A percentile compares a stretch with the other conserved stretches of the same genome.
phyloP scores from a whole-genome alignment of 2,113 vertebrate genomes.

The Aythya baeri region DNA sequence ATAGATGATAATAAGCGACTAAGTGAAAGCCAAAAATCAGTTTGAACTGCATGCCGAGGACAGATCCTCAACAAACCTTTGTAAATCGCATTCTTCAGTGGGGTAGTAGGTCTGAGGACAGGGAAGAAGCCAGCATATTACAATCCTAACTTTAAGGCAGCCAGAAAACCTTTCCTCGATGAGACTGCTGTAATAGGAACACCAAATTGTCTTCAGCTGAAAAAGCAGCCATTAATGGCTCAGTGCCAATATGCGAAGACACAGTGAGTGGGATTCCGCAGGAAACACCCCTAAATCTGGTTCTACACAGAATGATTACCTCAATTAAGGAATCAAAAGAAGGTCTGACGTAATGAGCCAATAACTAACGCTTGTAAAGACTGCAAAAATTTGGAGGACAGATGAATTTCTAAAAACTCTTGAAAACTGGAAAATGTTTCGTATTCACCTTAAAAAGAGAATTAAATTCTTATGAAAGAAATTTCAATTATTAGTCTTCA shows the following conservation, averaged over 20 bases:
- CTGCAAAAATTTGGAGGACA: background rate
- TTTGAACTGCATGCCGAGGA: background rate
- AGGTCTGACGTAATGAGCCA: background rate
- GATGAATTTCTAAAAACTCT: background rate
- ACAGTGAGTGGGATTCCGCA: background rate
- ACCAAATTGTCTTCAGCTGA: background rate
- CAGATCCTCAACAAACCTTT: background rate
- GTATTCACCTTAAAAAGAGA: background rate
- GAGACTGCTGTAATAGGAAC: background rate
- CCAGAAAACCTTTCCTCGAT: background rate
- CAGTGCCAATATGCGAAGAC: background rate
- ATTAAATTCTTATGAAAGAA: background rate
- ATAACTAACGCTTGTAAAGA: background rate
- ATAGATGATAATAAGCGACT: background rate
- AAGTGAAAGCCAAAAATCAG: background rate
- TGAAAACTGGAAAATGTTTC: background rate
- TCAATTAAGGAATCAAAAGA: background rate
- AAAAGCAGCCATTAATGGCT: background rate
- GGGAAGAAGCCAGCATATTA: background rate
- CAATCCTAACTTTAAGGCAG: background rate
- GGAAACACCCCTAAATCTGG: background rate
- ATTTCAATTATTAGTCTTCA: background rate
- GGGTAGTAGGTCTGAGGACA: background rate
- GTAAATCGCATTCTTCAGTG: background rate
- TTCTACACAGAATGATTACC: background rate